phyloP scores from a whole-genome alignment of 2,888 invertebrate genomes.

The Sarcophaga carnaria region DNA sequence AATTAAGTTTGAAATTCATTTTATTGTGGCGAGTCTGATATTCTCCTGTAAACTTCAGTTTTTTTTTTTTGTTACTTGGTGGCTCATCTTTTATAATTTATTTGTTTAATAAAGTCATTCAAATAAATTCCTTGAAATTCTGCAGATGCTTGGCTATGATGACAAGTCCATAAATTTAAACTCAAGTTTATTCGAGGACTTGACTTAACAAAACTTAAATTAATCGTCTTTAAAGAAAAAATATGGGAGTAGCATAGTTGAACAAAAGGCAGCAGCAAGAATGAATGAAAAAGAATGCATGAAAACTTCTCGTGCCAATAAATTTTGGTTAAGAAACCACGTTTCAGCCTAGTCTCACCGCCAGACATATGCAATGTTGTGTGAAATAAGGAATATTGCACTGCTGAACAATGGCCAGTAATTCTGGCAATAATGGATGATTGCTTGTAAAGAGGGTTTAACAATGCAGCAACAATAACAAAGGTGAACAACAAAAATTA shows the following conservation, averaged over 20 bases:
- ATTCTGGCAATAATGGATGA: neutral
- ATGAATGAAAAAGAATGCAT: conserved; percentile 9
- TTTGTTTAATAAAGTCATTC: conserved; percentile 68
- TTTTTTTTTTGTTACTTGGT: neutral
- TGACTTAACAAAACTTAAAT: neutral
- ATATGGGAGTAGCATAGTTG: conserved; percentile 2
- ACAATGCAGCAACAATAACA: conserved; percentile 36
- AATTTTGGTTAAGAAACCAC: conserved; percentile 44
- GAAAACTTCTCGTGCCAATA: conserved; percentile 60
- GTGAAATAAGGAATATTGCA: neutral
- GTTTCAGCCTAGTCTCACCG: conserved; percentile 47
- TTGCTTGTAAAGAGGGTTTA: conserved; percentile 16
- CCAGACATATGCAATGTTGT: neutral
- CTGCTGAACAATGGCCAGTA: neutral
- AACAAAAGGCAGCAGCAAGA: neutral
- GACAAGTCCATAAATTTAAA: conserved; percentile 67
- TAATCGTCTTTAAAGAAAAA: neutral
- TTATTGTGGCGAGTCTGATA: too few relatives aligned
- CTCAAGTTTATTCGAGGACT: neutral
- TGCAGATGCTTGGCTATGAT: conserved; percentile 40
- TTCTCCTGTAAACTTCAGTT: neutral
- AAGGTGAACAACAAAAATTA: conserved; percentile 13
- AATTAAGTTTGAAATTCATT: conserved; percentile 26
- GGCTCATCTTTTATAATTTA: conserved; percentile 15
- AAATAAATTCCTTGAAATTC: conserved; percentile 61